These are phyloP conservation scores for Ectemnius lituratus DNA, from an alignment of 2,888 invertebrate genomes.

Conservation along the genomic window DNA sequence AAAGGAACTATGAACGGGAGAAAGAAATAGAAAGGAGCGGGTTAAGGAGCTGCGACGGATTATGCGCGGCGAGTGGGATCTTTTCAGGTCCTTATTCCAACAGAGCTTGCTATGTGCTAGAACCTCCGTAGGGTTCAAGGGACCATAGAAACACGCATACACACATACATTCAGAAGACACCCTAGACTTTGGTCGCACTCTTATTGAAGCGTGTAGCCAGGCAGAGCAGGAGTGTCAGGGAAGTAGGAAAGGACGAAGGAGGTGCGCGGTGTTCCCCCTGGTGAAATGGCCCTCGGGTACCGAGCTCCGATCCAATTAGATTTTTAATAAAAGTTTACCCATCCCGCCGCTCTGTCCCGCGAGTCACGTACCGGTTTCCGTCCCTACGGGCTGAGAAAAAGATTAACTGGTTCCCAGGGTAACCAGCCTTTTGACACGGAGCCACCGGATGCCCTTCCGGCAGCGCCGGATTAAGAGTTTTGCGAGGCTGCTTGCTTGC, in stretches of 20 bases:
- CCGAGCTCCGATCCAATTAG: conserved; percentile 70
- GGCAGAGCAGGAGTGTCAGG: not conserved
- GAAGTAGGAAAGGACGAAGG: conserved; percentile 22
- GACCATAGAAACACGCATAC: not conserved
- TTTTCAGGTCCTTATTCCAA: conserved; percentile 5
- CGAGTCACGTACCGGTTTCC: conserved; percentile 62
- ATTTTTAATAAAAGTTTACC: conserved; percentile 73
- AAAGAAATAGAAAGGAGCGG: conserved; percentile 26
- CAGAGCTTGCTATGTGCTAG: not conserved
- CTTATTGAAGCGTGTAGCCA: conserved; percentile 15
- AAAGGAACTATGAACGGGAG: conserved; percentile 15
- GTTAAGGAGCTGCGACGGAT: conserved; percentile 49
- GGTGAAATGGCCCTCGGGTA: conserved; percentile 60
- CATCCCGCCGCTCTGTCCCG: conserved; percentile 58
- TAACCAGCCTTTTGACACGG: conserved; percentile 58
- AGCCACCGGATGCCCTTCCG: conserved; percentile 40
- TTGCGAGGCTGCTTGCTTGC: not conserved
- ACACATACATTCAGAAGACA: not conserved
- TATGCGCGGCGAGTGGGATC: conserved; percentile 29
- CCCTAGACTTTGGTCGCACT: conserved; percentile 13
- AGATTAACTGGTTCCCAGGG: conserved; percentile 62
- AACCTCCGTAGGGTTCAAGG: not conserved
- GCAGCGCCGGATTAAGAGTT: conserved; percentile 37
- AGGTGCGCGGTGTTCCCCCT: conserved; percentile 24
- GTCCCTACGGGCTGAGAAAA: conserved; percentile 62